Percentiles rank a stretch among this genome's conserved stretches.
Conservation (phyloP, 2,113 vertebrate genomes). For the Leucoraja erinaceus region DNA sequence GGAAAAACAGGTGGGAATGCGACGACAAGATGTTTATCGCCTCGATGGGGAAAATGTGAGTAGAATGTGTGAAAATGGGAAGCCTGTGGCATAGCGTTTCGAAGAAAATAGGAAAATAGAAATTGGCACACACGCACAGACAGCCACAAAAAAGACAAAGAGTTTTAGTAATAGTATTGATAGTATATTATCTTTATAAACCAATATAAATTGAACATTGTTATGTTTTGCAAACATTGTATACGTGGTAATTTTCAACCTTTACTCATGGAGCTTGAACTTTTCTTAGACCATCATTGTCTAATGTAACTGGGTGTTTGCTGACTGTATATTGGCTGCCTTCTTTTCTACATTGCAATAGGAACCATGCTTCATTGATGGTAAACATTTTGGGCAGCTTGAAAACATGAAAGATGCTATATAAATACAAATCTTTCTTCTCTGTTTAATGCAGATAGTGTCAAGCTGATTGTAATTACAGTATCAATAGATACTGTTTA, state of each 20-base stretch:
- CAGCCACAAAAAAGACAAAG: too few relatives aligned
- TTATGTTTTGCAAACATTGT: too few relatives aligned
- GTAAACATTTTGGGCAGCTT: not conserved
- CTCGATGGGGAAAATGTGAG: too few relatives aligned
- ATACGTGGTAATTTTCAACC: not conserved
- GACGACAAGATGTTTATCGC: too few relatives aligned
- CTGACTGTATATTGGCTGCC: not conserved
- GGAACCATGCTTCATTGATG: not conserved
- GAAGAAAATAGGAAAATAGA: too few relatives aligned
- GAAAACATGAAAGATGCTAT: not conserved
- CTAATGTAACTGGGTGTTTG: not conserved
- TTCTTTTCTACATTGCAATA: not conserved
- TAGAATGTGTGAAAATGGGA: too few relatives aligned
- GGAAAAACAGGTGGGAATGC: too few relatives aligned
- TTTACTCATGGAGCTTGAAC: not conserved
- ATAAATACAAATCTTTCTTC: not conserved
- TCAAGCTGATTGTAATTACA: not conserved
- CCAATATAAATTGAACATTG: too few relatives aligned
- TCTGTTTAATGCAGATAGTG: not conserved
- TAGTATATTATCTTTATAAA: conserved; percentile 1
- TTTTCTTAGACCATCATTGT: not conserved
- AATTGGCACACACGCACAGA: too few relatives aligned
- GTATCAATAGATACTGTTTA: not conserved
- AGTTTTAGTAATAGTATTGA: too few relatives aligned
- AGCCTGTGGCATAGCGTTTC: too few relatives aligned